Conservation (phyloP, 2,113 vertebrate genomes). For the Nipponia nippon region DNA sequence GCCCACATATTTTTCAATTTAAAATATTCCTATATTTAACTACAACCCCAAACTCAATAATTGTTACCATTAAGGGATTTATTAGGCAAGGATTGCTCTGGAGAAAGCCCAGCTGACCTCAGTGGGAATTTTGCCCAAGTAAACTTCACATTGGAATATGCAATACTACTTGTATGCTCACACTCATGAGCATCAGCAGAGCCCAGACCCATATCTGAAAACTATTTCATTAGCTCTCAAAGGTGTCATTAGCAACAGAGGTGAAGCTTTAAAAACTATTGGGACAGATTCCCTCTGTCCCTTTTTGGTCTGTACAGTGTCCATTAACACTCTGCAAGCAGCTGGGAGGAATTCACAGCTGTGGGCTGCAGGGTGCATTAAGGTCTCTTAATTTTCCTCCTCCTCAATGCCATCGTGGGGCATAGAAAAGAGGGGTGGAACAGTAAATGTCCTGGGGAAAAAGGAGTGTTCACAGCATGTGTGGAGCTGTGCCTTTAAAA, state of each 20-base stretch:
- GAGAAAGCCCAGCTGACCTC: conserved; percentile 21
- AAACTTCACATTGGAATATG: background rate
- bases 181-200: background rate
- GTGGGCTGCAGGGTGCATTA: background rate
- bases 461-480: background rate
- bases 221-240: conserved; percentile 2
- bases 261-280: background rate
- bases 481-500: background rate
- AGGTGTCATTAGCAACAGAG: background rate
- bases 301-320: background rate
- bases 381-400: background rate
- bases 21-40: background rate
- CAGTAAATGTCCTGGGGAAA: background rate
- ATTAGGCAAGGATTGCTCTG: conserved; percentile 5
- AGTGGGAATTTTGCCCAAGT: conserved; percentile 21
- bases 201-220: background rate
- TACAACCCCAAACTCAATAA: background rate
- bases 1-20: background rate
- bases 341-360: background rate
- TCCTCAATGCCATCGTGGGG: background rate
- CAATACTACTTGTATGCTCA: background rate
- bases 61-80: conserved; percentile 10
- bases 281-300: background rate
- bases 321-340: background rate
- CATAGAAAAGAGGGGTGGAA: background rate